Conservation (phyloP, 2,888 invertebrate species). For the Urechis unicinctus region DNA sequence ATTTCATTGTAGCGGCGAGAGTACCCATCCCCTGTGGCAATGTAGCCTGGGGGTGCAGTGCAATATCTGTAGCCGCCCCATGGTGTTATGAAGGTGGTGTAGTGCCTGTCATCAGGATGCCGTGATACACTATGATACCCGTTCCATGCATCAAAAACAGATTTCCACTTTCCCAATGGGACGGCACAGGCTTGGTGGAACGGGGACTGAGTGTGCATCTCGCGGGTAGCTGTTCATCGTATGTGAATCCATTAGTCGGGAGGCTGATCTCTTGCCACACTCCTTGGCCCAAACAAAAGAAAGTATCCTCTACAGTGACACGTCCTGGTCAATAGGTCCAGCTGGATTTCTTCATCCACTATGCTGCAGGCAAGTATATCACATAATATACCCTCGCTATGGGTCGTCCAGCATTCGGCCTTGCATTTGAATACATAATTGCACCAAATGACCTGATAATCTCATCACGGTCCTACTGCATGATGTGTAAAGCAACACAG, state of each 20-base stretch:
- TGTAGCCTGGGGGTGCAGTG: conserved; percentile 19
- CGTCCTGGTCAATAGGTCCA: conserved; percentile 20
- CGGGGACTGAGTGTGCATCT: conserved; percentile 21
- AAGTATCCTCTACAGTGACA: conserved; percentile 21
- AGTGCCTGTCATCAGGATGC: conserved; percentile 6
- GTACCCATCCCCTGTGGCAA: conserved; percentile 12
- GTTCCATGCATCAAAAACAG: conserved; percentile 21
- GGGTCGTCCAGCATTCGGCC: too few relatives aligned
- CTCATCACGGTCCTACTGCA: too few relatives aligned
- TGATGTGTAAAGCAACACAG: too few relatives aligned
- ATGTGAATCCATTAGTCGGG: conserved; percentile 15
- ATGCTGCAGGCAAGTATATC: too few relatives aligned
- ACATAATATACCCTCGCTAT: too few relatives aligned
- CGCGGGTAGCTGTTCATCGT: conserved; percentile 14
- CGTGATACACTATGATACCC: conserved; percentile 11
- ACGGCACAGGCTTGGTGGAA: conserved; percentile 24
- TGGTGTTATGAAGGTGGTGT: conserved; percentile 20
- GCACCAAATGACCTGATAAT: too few relatives aligned
- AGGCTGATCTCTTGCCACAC: conserved; percentile 21
- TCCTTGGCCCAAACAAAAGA: conserved; percentile 24
- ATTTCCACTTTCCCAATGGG: conserved; percentile 20
- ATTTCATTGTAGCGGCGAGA: too few relatives aligned
- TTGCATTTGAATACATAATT: too few relatives aligned
- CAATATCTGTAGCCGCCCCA: too few relatives aligned
- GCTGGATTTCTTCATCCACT: conserved; percentile 20